Percentiles rank a stretch among this genome's conserved stretches.
Evolutionary conservation across 1,140 invertebrate genomes (phyloP).

Genomic region (silkworm (Bombyx mori)): DNA sequence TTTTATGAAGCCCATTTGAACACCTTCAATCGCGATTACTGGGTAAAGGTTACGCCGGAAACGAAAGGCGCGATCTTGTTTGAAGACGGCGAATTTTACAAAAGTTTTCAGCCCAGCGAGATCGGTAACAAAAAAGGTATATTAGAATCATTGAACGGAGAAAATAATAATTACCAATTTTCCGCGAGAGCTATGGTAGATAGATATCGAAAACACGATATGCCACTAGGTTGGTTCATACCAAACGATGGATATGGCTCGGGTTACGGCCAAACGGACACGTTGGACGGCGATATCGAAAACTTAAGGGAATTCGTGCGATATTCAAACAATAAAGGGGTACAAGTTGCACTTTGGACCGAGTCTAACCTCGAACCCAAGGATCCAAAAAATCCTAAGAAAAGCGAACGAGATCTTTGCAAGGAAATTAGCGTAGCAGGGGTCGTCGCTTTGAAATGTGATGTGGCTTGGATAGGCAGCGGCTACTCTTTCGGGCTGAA

Average conservation of each 20-base stretch:
- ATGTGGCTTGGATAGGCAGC: conserved; percentile 56
- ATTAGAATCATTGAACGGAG: conserved; percentile 60
- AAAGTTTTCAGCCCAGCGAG: conserved; percentile 45
- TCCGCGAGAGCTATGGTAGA: conserved; percentile 61
- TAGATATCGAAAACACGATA: conserved; percentile 45
- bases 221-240: conserved; percentile 59
- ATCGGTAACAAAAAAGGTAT: conserved; percentile 42
- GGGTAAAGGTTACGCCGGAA: conserved; percentile 40
- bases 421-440: conserved; percentile 50
- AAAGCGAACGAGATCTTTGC: conserved; percentile 54
- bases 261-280: conserved; percentile 59
- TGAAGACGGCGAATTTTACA: conserved; percentile 59
- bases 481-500: conserved; percentile 55
- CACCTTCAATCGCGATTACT: conserved; percentile 59
- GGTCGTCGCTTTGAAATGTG: conserved; percentile 53
- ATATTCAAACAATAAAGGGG: conserved; percentile 44
- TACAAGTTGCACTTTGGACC: conserved; percentile 55
- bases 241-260: conserved; percentile 61
- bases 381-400: conserved; percentile 49
- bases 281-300: conserved; percentile 50
- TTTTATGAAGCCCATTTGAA: conserved; percentile 62
- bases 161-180: conserved; percentile 60
- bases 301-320: conserved; percentile 51
- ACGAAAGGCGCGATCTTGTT: conserved; percentile 39
- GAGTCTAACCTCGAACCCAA: conserved; percentile 49